Base-by-base conservation (phyloP, 2,888 invertebrate species). In the Frankliniella intonsa region DNA sequence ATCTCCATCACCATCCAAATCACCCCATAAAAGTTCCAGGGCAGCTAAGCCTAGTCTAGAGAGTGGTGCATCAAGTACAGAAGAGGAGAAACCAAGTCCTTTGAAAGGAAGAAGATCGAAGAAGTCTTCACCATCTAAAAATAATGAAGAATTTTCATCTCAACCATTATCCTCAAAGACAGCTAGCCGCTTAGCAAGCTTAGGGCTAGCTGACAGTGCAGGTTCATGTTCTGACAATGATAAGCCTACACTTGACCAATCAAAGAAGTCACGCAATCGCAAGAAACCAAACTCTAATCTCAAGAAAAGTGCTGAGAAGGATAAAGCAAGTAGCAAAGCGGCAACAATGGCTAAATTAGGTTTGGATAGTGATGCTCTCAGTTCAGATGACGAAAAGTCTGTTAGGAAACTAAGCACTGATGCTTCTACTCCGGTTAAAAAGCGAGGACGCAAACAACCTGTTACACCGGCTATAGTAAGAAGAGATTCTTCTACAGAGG, bases 191-290 rank as follows among this genome's bases (percentile, higher is more conserved):
- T 12, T 76, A 25, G 69, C 12, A 25, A 76, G 25, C 69, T 22
- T 76, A 76, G 69, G 69, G n/a, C 22, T 76, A 25, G 38, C 38
- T 3, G 69, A 76, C 69, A 76, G 69, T 76, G 69, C 88, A 84
- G 88, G 90, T 50, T 91, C 91, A 9, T 92, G 91, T 84, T 91
- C 91, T 9, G 92, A 92, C 83, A 91, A 91, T 22, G 91, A 92
- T 86, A 86, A 88, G 87, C 90, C 90, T 87, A 25, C 11, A 25
- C 22, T 25, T n/a, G 69, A 76, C 9, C 22, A 76, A 2, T 12
- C 69, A 22, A 76, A 76, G 69, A 76, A 76, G 22, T 76, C 69
- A 76, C 12, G 69, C 22, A 76, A 22, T 25, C 22, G 69, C 12
- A 76, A 76, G 25, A 76, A 76, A 25, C 25, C 69, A 10, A 76